These are phyloP conservation scores for Danio jaintianensis DNA, from an alignment of 2,797 vertebrate species.

Conservation along the genomic window DNA sequence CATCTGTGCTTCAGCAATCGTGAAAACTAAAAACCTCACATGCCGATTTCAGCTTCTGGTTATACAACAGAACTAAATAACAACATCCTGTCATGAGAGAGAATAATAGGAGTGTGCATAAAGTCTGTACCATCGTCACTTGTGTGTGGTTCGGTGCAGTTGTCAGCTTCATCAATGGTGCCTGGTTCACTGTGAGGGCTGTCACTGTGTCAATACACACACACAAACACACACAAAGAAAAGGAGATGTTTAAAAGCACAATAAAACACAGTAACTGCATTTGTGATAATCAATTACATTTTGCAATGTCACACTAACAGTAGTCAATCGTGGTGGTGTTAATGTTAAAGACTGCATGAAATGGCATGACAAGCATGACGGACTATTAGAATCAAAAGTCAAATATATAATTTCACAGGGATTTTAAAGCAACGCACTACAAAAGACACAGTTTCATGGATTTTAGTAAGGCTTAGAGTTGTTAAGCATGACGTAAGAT, in stretches of 20 bases:
- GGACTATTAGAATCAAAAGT: neutral
- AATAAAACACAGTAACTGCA: neutral
- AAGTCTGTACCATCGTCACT: conserved; percentile 90
- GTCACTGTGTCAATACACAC: conserved; percentile 79
- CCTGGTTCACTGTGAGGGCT: conserved; percentile 98
- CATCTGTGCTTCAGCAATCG: neutral
- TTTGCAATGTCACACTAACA: neutral
- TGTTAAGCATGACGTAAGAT: neutral
- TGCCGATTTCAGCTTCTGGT: neutral
- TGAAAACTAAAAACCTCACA: conserved; percentile 19
- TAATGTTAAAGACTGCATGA: neutral
- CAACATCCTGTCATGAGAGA: conserved; percentile 1
- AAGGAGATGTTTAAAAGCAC: neutral
- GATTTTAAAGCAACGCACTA: neutral
- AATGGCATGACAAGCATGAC: neutral
- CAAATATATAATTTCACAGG: neutral
- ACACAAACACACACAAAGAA: conserved; percentile 25
- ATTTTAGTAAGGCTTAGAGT: neutral
- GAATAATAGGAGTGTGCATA: neutral
- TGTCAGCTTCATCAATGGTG: conserved; percentile 93
- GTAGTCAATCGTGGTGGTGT: neutral
- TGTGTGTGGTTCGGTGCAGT: conserved; percentile 95
- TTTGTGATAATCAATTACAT: conserved; percentile 4
- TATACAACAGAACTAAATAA: neutral
- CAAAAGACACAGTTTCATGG: neutral